phyloP scores from a whole-genome alignment of 2,888 invertebrate species.

The Epicampocera succincta region DNA sequence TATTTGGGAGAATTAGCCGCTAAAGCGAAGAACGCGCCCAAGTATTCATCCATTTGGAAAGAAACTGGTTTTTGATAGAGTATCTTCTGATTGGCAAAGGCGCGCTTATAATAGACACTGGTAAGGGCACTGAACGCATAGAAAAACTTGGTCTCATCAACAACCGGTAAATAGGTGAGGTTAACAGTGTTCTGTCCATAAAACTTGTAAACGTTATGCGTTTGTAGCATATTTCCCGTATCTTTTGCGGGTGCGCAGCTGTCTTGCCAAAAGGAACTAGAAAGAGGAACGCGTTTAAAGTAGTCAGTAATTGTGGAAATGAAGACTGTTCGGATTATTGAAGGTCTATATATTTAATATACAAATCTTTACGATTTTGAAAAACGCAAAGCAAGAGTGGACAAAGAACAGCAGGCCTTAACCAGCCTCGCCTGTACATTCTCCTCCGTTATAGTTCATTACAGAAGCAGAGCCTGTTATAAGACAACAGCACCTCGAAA shows the following conservation, averaged over 20 bases:
- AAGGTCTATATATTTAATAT: too few species aligned
- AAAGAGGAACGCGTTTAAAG: too few species aligned
- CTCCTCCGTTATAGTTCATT: too few species aligned
- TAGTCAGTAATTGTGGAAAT: too few species aligned
- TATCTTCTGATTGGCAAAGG: constrained; percentile 87
- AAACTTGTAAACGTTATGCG: constrained; percentile 93
- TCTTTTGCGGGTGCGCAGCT: constrained; percentile 86
- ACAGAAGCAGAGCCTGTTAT: too few species aligned
- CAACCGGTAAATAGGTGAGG: constrained; percentile 77
- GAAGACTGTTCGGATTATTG: too few species aligned
- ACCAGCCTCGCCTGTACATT: too few species aligned
- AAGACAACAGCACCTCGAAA: too few species aligned
- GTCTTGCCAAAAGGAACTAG: constrained; percentile 88
- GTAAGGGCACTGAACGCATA: constrained; percentile 77
- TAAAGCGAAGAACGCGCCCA: constrained; percentile 86
- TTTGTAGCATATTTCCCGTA: constrained; percentile 86
- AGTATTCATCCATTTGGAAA: constrained; percentile 74
- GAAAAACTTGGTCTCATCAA: constrained; percentile 77
- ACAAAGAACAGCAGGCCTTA: too few species aligned
- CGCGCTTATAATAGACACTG: constrained; percentile 75
- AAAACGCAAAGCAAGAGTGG: too few species aligned
- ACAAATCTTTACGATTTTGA: too few species aligned
- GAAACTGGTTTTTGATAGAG: constrained; percentile 86
- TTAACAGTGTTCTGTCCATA: constrained; percentile 86
- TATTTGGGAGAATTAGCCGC: constrained; percentile 87